Percentiles rank a stretch among this genome's conserved stretches.
These are phyloP conservation scores for Enoplosus armatus DNA, from an alignment of 2,797 vertebrate genomes.

Conservation along the genomic window DNA sequence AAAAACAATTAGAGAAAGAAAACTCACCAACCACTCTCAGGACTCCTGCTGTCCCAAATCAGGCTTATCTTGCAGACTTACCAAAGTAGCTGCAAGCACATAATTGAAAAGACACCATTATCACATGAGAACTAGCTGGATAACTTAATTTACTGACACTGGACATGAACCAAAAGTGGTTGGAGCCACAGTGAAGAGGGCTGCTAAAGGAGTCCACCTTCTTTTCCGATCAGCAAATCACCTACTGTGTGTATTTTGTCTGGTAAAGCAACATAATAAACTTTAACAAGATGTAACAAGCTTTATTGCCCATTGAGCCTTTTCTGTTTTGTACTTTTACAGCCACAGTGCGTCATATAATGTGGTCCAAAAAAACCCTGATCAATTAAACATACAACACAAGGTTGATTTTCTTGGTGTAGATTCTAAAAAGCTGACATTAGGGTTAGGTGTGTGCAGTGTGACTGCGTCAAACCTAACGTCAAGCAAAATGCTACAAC, in stretches of 20 bases:
- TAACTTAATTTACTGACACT: slow-evolving; percentile 67
- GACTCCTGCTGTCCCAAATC: not conserved
- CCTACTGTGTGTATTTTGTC: not conserved
- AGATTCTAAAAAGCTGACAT: not conserved
- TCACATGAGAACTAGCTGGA: slow-evolving; percentile 69
- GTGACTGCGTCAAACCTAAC: not conserved
- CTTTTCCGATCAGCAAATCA: not conserved
- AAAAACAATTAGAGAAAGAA: not conserved
- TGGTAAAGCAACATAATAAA: not conserved
- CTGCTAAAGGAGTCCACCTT: not conserved
- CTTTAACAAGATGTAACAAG: not conserved
- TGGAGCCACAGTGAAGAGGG: not conserved
- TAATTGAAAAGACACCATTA: slow-evolving; percentile 40
- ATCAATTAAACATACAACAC: not conserved
- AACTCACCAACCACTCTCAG: slow-evolving; percentile 40
- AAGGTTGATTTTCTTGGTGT: not conserved
- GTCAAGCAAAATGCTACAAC: not conserved
- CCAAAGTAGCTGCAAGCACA: slow-evolving; percentile 14
- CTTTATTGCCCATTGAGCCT: not conserved
- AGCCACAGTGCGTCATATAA: not conserved
- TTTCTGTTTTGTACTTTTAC: not conserved
- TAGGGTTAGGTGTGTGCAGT: too few relatives aligned
- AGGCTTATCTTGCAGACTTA: not conserved
- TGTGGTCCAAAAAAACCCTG: too few relatives aligned
- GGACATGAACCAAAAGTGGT: slow-evolving; percentile 11